Conservation (phyloP, 2,888 invertebrate species). For the Desoria tigrina region DNA sequence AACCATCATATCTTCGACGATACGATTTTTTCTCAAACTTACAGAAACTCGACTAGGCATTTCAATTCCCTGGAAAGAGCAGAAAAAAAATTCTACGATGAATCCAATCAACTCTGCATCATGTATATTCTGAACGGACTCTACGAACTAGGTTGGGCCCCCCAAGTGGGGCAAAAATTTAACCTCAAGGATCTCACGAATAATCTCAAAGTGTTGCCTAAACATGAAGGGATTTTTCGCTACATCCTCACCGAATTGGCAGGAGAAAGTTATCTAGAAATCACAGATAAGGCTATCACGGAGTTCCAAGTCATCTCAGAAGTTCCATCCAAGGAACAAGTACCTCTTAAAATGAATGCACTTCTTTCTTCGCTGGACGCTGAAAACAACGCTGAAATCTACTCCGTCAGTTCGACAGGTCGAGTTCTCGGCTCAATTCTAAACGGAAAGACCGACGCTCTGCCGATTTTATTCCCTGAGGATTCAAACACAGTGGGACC, state of each 20-base stretch:
- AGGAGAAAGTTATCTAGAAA: background rate
- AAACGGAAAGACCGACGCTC: background rate
- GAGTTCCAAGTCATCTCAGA: too few species aligned
- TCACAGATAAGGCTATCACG: background rate
- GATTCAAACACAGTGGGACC: background rate
- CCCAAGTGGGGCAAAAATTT: too few species aligned
- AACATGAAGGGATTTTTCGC: background rate
- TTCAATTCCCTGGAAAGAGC: background rate
- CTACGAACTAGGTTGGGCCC: too few species aligned
- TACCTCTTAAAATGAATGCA: background rate
- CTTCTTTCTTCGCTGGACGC: background rate
- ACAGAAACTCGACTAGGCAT: background rate
- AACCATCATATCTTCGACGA: background rate
- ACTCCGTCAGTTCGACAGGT: background rate
- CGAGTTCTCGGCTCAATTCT: too few species aligned
- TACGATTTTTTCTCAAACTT: background rate
- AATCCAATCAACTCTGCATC: background rate
- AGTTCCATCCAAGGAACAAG: too few species aligned
- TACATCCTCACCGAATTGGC: background rate
- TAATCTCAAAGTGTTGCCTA: background rate
- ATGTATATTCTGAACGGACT: too few species aligned
- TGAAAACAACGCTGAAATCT: too few species aligned
- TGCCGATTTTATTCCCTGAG: background rate
- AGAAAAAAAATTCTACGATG: background rate
- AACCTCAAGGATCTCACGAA: background rate